Percentiles rank a stretch among this genome's conserved stretches.
These are phyloP conservation scores for Neomorphus geoffroyi DNA, from an alignment of 2,797 vertebrate species.

Conservation along the genomic window DNA sequence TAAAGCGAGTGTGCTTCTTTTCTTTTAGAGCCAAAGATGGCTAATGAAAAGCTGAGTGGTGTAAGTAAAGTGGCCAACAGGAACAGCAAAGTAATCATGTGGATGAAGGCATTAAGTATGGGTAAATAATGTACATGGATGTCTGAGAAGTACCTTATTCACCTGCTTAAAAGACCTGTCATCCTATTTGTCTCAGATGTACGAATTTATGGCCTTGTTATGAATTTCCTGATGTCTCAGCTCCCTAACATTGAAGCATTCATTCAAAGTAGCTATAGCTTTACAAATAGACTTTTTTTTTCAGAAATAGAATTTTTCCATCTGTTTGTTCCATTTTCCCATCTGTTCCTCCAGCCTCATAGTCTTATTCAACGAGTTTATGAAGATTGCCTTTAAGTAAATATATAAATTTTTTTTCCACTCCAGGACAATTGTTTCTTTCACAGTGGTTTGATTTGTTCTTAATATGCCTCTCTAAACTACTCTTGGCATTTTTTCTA, in stretches of 20 bases:
- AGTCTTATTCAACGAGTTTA: slow-evolving; percentile 71
- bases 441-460: neutral
- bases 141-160: neutral
- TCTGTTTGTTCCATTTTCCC: slow-evolving; percentile 80
- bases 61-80: neutral
- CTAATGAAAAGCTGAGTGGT: neutral
- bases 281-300: slow-evolving; percentile 71
- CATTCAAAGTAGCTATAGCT: slow-evolving; percentile 70
- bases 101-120: neutral
- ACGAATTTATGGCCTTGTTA: slow-evolving; percentile 59
- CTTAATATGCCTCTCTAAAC: neutral
- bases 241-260: slow-evolving; percentile 64
- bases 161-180: neutral
- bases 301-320: slow-evolving; percentile 77
- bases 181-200: neutral
- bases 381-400: slow-evolving; percentile 69
- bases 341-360: slow-evolving; percentile 76
- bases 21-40: neutral
- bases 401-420: neutral
- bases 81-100: neutral
- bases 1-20: neutral
- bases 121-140: neutral
- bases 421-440: slow-evolving; percentile 18
- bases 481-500: neutral
- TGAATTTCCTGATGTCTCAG: slow-evolving; percentile 65